phyloP scores from a whole-genome alignment of 1,140 invertebrate species.

The Lutraria rhynchaena region DNA sequence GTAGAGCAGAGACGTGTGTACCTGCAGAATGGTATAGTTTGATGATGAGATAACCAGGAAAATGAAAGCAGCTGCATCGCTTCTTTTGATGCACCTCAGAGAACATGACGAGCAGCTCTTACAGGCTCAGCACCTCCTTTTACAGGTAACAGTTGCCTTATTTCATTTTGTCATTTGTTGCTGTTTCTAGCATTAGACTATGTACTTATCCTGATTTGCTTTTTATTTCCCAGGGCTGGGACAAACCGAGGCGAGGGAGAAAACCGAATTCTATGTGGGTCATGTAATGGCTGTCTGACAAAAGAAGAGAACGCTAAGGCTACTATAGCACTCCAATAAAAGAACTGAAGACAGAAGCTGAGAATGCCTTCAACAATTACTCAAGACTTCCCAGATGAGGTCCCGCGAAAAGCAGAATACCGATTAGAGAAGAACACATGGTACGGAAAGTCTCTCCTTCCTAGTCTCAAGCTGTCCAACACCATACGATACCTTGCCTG shows the following conservation, averaged over 20 bases:
- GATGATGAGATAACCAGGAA: neutral
- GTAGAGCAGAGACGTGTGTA: too few species aligned
- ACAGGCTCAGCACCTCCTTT: constrained; percentile 35
- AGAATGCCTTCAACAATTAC: constrained; percentile 50
- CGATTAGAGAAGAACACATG: constrained; percentile 43
- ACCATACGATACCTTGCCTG: constrained; percentile 48
- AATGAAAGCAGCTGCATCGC: constrained; percentile 4
- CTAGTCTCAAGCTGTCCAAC: constrained; percentile 40
- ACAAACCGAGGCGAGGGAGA: neutral
- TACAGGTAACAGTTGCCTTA: constrained; percentile 6
- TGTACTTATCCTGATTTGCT: constrained; percentile 16
- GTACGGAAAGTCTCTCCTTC: constrained; percentile 48
- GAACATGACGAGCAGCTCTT: constrained; percentile 20
- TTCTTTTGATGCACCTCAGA: constrained; percentile 12
- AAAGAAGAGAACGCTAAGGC: constrained; percentile 18
- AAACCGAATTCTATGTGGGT: constrained; percentile 20
- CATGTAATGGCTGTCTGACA: constrained; percentile 26
- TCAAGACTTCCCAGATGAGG: constrained; percentile 54
- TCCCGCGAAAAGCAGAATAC: constrained; percentile 39
- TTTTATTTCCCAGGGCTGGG: constrained; percentile 32
- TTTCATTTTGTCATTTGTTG: constrained; percentile 44
- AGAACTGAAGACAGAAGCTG: constrained; percentile 13
- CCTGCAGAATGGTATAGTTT: too few species aligned
- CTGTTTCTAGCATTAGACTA: constrained; percentile 9
- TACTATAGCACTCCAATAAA: constrained; percentile 12